These are phyloP conservation scores for Campoplex capitator DNA, from an alignment of 2,888 invertebrate species.

Conservation along the genomic window DNA sequence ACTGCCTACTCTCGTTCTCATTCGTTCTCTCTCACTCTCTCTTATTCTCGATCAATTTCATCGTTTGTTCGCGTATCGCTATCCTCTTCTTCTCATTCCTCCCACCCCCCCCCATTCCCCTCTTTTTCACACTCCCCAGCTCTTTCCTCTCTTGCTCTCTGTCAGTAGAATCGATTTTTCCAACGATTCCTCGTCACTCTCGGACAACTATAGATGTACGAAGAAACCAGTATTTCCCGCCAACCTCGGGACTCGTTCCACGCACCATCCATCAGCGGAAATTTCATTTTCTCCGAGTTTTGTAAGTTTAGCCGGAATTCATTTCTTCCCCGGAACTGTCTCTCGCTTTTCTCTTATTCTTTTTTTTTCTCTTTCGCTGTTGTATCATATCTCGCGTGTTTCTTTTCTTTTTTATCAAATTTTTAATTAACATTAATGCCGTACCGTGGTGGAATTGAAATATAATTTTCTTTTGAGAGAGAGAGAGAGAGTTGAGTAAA, in stretches of 20 bases:
- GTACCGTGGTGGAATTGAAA: not conserved
- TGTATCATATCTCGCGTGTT: not conserved
- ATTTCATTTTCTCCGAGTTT: constrained; percentile 61
- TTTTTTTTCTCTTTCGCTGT: not conserved
- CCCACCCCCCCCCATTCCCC: not conserved
- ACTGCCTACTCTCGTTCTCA: not conserved
- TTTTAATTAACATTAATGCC: not conserved
- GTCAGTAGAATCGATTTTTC: constrained; percentile 51
- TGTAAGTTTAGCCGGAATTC: constrained; percentile 49
- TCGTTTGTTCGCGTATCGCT: not conserved
- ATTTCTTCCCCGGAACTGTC: constrained; percentile 28
- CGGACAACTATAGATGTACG: constrained; percentile 17
- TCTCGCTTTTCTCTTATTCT: not conserved
- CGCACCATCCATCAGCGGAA: constrained; percentile 57
- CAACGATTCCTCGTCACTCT: constrained; percentile 44
- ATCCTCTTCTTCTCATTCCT: constrained; percentile 13
- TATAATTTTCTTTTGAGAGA: not conserved
- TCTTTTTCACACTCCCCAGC: not conserved
- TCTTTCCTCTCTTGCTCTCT: not conserved
- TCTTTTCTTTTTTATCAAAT: not conserved
- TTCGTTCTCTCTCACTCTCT: constrained; percentile 7
- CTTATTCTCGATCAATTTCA: not conserved
- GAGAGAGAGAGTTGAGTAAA: not conserved
- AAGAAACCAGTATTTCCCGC: constrained; percentile 11
- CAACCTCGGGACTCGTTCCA: constrained; percentile 30